Percentiles rank a stretch among this genome's conserved stretches.
These are phyloP conservation scores for Tragulus kanchil DNA, from an alignment of 2,113 vertebrate genomes.

Conservation along the genomic window DNA sequence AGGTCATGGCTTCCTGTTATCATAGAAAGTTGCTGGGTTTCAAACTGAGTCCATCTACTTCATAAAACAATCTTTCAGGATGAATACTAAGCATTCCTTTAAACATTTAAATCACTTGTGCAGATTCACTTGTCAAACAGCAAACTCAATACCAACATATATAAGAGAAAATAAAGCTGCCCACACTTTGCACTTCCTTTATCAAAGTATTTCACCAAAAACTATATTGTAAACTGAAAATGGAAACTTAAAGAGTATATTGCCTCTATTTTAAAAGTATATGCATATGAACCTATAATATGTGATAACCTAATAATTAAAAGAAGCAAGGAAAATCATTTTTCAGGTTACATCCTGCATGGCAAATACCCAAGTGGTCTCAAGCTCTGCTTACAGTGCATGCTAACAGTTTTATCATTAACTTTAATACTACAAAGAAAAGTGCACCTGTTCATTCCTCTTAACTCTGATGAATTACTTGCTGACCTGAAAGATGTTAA, in stretches of 20 bases:
- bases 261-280: not conserved
- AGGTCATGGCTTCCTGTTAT: not conserved
- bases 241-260: not conserved
- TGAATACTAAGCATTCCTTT: not conserved
- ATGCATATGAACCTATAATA: not conserved
- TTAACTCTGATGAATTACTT: conserved; percentile 61
- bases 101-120: not conserved
- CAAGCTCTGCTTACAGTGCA: not conserved
- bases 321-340: not conserved
- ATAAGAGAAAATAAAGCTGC: conserved; percentile 1
- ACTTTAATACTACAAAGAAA: conserved; percentile 53
- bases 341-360: not conserved
- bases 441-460: conserved; percentile 34
- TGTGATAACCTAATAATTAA: not conserved
- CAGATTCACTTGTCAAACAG: not conserved
- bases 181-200: conserved; percentile 1
- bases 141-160: not conserved
- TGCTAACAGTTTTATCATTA: conserved; percentile 36
- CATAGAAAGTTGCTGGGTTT: not conserved
- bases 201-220: not conserved
- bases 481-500: conserved; percentile 35
- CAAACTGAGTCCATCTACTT: not conserved
- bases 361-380: not conserved
- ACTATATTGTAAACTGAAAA: not conserved
- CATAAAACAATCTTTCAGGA: not conserved